Conservation (phyloP, 1,140 invertebrate species). For the Nilaparvata lugens region DNA sequence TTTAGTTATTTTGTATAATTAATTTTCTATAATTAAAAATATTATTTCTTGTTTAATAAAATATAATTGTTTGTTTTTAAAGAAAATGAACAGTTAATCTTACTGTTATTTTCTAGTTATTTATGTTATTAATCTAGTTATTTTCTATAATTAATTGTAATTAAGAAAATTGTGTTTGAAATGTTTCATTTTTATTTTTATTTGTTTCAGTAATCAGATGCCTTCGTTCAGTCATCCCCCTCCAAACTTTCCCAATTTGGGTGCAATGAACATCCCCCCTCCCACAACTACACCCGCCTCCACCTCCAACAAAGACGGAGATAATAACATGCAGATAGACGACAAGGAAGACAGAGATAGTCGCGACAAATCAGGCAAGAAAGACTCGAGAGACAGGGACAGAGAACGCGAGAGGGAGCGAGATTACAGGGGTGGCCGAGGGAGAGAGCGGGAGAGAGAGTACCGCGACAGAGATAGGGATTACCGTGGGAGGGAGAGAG, state of each 20-base stretch:
- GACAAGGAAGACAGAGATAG: slow-evolving; percentile 10
- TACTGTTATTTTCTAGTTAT: too few relatives aligned
- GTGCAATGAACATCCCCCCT: slow-evolving; percentile 18
- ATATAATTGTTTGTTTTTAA: too few relatives aligned
- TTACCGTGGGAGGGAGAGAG: slow-evolving; percentile 21
- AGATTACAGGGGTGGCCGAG: slow-evolving; percentile 16
- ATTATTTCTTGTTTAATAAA: too few relatives aligned
- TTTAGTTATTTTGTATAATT: too few relatives aligned
- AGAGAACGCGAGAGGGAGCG: slow-evolving; percentile 19
- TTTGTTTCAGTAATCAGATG: background rate
- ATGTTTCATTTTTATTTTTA: background rate
- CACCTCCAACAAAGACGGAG: slow-evolving; percentile 3
- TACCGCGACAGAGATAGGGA: slow-evolving; percentile 25
- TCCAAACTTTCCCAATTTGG: slow-evolving; percentile 14
- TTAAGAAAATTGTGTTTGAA: background rate
- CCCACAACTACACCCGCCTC: slow-evolving; percentile 13
- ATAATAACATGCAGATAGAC: background rate
- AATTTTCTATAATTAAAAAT: too few relatives aligned
- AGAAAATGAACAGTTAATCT: too few relatives aligned
- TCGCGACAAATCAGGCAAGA: slow-evolving; percentile 16
- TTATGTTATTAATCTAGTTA: too few relatives aligned
- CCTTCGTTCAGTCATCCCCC: slow-evolving; percentile 6
- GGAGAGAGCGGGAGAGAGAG: slow-evolving; percentile 11
- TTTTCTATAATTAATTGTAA: too few relatives aligned
- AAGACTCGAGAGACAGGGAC: slow-evolving; percentile 19